Percentiles rank a stretch among this genome's conserved stretches.
Evolutionary conservation across 2,113 vertebrate species (phyloP).

Genomic region (Thoracochromis brauschi): DNA sequence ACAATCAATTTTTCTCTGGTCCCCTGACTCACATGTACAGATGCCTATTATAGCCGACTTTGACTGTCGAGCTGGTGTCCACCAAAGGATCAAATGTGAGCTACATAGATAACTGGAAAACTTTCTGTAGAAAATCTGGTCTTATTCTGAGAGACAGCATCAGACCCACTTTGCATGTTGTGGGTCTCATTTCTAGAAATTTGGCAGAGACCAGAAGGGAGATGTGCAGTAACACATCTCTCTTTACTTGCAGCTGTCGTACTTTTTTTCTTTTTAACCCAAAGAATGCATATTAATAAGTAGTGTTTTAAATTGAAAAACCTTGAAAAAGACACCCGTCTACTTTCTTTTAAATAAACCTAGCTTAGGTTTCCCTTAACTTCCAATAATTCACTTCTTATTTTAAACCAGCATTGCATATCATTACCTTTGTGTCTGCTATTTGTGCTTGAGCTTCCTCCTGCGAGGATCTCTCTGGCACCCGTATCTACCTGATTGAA

Average conservation of each 20-base stretch:
- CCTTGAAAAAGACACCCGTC: background rate
- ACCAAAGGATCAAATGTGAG: background rate
- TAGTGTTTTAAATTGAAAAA: background rate
- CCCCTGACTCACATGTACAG: constrained; percentile 1
- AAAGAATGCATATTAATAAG: background rate
- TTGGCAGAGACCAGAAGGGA: background rate
- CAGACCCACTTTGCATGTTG: background rate
- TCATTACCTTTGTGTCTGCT: background rate
- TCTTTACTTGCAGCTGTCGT: background rate
- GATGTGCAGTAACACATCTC: background rate
- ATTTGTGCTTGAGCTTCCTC: background rate
- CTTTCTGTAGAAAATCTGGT: background rate
- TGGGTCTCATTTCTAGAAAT: background rate
- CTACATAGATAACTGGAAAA: background rate
- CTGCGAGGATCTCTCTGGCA: background rate
- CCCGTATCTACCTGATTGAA: background rate
- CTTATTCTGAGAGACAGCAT: background rate
- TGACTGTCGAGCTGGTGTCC: background rate
- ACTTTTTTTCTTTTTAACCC: background rate
- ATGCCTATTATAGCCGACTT: background rate
- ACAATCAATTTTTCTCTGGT: background rate
- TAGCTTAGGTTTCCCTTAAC: background rate
- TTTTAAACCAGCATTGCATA: background rate
- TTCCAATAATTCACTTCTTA: background rate
- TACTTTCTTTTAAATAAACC: background rate